Conservation (phyloP, 1,140 invertebrate genomes). For the Drosophila kurseongensis region DNA sequence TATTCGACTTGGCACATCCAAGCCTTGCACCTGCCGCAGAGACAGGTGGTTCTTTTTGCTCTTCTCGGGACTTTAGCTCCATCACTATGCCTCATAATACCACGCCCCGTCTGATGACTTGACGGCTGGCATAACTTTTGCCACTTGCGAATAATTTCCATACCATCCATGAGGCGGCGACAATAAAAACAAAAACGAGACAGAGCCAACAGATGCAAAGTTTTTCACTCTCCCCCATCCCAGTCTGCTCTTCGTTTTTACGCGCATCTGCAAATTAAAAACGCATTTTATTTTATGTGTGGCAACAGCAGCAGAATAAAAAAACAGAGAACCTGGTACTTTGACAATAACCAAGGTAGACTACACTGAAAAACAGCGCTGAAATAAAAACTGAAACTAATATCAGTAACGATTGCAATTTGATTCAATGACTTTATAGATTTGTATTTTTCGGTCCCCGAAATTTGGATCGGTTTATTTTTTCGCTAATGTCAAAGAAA, state of each 20-base stretch:
- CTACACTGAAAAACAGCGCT: slow-evolving; percentile 32
- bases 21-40: slow-evolving; percentile 33
- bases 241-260: slow-evolving; percentile 40
- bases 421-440: not conserved
- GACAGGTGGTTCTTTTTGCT: slow-evolving; percentile 58
- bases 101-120: slow-evolving; percentile 47
- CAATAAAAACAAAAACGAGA: slow-evolving; percentile 71
- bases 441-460: not conserved
- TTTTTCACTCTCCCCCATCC: slow-evolving; percentile 24
- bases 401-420: too few species aligned
- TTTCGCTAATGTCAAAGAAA: too few species aligned
- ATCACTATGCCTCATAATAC: slow-evolving; percentile 25
- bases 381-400: not conserved
- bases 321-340: slow-evolving; percentile 30
- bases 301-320: slow-evolving; percentile 27
- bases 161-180: slow-evolving; percentile 58
- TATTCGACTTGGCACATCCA: slow-evolving; percentile 5
- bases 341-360: slow-evolving; percentile 64
- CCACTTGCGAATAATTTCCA: slow-evolving; percentile 77
- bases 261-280: slow-evolving; percentile 83
- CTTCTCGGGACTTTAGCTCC: not conserved
- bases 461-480: too few species aligned
- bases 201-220: slow-evolving; percentile 53
- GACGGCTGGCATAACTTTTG: slow-evolving; percentile 63
- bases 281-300: slow-evolving; percentile 80